phyloP scores from a whole-genome alignment of 2,888 invertebrate species.

The Trissolcus japonicus region DNA sequence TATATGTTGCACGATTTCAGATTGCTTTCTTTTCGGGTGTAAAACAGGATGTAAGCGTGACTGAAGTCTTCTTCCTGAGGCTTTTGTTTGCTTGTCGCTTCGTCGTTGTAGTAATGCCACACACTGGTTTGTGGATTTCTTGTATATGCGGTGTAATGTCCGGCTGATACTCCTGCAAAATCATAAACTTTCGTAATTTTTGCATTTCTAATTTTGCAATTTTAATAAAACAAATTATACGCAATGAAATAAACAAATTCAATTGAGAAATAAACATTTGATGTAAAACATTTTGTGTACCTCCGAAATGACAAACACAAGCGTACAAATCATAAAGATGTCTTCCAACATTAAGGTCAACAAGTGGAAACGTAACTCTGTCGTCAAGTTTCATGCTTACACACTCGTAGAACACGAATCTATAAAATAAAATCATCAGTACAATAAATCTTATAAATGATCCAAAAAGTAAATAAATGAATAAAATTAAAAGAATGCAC shows the following conservation, averaged over 20 bases:
- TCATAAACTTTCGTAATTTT: too few relatives aligned
- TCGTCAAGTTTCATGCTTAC: slow-evolving; percentile 81
- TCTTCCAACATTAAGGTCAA: slow-evolving; percentile 78
- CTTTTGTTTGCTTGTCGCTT: slow-evolving; percentile 77
- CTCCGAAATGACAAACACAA: slow-evolving; percentile 82
- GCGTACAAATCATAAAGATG: slow-evolving; percentile 80
- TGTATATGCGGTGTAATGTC: slow-evolving; percentile 81
- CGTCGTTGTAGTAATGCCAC: slow-evolving; percentile 82
- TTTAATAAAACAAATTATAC: too few relatives aligned
- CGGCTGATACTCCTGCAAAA: slow-evolving; percentile 78
- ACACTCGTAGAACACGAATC: slow-evolving; percentile 81
- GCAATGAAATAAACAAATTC: too few relatives aligned
- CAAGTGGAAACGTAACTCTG: slow-evolving; percentile 80
- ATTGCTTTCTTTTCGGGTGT: slow-evolving; percentile 78
- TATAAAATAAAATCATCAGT: slow-evolving; percentile 60
- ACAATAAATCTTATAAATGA: neutral
- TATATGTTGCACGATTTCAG: slow-evolving; percentile 71
- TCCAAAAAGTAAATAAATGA: neutral
- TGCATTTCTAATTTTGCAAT: neutral
- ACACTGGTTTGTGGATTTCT: slow-evolving; percentile 78
- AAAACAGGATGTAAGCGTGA: slow-evolving; percentile 82
- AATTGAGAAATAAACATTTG: neutral
- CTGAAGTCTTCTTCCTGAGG: slow-evolving; percentile 80
- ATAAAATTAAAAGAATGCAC: too few relatives aligned
- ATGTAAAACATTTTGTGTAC: slow-evolving; percentile 68